phyloP scores from a whole-genome alignment of 2,113 vertebrate genomes.

The Cottus gobio region DNA sequence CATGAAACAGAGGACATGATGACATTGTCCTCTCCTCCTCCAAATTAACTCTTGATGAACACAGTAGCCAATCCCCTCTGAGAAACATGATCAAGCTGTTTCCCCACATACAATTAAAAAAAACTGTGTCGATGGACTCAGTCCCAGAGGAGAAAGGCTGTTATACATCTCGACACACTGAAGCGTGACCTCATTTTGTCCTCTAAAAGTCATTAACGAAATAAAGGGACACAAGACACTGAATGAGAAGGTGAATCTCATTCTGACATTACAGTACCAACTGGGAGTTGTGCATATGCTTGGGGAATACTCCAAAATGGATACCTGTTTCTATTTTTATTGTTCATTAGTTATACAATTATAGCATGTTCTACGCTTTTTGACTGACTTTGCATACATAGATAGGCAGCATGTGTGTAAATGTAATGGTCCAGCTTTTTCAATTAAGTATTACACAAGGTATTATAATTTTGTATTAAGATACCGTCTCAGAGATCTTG shows the following conservation, averaged over 20 bases:
- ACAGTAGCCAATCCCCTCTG: conserved; percentile 20
- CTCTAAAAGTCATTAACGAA: conserved; percentile 32
- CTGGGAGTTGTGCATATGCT: conserved; percentile 12
- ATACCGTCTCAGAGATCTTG: not conserved
- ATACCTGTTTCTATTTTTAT: conserved; percentile 41
- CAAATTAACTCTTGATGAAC: conserved; percentile 27
- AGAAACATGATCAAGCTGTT: conserved; percentile 31
- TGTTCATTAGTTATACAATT: conserved; percentile 46
- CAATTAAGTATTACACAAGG: not conserved
- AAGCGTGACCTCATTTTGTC: conserved; percentile 58
- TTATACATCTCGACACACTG: conserved; percentile 47
- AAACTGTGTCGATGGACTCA: conserved; percentile 14
- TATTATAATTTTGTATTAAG: not conserved
- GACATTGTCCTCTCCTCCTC: not conserved
- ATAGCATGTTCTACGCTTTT: conserved; percentile 1
- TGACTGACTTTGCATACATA: conserved; percentile 20
- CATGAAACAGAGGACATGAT: not conserved
- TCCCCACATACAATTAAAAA: not conserved
- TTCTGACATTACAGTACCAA: conserved; percentile 28
- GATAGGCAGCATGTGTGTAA: not conserved
- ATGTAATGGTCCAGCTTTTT: conserved; percentile 1
- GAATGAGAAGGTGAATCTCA: conserved; percentile 37
- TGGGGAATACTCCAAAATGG: conserved; percentile 26
- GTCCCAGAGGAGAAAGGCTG: conserved; percentile 35
- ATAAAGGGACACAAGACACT: conserved; percentile 23